A percentile compares a stretch with the other conserved stretches of the same genome.
Conservation (phyloP, 2,888 invertebrate species). For the Drosophila bunnanda region DNA sequence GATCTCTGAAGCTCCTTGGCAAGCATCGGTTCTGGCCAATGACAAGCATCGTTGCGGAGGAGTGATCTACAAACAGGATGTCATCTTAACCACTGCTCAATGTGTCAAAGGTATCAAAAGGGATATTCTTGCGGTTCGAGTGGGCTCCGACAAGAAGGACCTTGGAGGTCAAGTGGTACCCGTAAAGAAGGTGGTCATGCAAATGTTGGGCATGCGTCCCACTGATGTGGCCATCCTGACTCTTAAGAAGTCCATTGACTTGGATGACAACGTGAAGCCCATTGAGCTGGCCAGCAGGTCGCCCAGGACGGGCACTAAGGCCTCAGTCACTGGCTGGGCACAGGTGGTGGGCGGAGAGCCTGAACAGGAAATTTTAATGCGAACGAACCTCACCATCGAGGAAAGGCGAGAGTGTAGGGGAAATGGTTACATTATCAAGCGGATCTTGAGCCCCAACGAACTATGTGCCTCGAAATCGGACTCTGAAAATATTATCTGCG, state of each 20-base stretch:
- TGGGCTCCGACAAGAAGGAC: slow-evolving; percentile 85
- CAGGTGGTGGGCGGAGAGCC: neutral
- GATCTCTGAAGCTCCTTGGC: slow-evolving; percentile 63
- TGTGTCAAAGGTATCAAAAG: slow-evolving; percentile 70
- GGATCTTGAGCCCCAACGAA: slow-evolving; percentile 13
- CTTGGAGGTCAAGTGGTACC: slow-evolving; percentile 53
- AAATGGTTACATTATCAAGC: slow-evolving; percentile 68
- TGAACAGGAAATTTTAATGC: slow-evolving; percentile 69
- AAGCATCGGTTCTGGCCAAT: slow-evolving; percentile 60
- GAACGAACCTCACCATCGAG: slow-evolving; percentile 84
- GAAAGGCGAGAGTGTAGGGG: slow-evolving; percentile 82
- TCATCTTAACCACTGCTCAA: slow-evolving; percentile 86
- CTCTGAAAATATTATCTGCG: slow-evolving; percentile 42
- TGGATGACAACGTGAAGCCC: slow-evolving; percentile 80
- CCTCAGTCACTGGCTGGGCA: slow-evolving; percentile 64
- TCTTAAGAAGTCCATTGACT: slow-evolving; percentile 83
- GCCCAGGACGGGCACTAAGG: slow-evolving; percentile 39
- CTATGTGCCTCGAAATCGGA: slow-evolving; percentile 45
- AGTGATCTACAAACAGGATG: slow-evolving; percentile 84
- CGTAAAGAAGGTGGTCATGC: slow-evolving; percentile 78
- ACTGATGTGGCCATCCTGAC: slow-evolving; percentile 86
- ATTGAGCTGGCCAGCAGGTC: slow-evolving; percentile 82
- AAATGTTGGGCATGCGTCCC: slow-evolving; percentile 81
- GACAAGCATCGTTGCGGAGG: slow-evolving; percentile 86
- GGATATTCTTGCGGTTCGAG: slow-evolving; percentile 82